These are phyloP conservation scores for Pseudorhombus dupliciocellatus DNA, from an alignment of 2,113 vertebrate species.

Conservation along the genomic window DNA sequence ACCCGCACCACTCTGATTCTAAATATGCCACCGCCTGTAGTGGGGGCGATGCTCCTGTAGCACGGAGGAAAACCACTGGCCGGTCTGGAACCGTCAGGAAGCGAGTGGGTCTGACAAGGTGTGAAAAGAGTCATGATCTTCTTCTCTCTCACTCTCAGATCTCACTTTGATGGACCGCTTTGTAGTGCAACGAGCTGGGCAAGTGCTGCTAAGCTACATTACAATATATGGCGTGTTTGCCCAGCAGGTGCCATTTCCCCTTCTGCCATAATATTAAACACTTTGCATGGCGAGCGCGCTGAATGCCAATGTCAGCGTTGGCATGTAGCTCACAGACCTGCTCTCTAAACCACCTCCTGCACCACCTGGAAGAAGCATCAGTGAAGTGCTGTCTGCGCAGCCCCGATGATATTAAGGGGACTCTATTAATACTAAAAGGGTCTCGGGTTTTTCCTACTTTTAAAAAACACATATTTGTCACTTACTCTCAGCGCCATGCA, in stretches of 20 bases:
- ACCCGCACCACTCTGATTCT: conserved; percentile 3
- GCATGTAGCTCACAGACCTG: conserved; percentile 56
- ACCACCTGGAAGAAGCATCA: conserved; percentile 28
- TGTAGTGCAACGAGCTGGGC: conserved; percentile 70
- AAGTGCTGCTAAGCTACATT: conserved; percentile 73
- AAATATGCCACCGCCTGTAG: conserved; percentile 8
- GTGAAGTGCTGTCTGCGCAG: conserved; percentile 32
- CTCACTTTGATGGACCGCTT: conserved; percentile 76
- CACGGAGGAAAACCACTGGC: conserved; percentile 41
- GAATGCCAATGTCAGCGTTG: conserved; percentile 70
- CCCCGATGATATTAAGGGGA: conserved; percentile 9
- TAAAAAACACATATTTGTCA: conserved; percentile 3
- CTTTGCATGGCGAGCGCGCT: conserved; percentile 53
- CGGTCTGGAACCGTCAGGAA: conserved; percentile 53
- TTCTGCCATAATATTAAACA: conserved; percentile 67
- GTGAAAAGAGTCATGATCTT: conserved; percentile 79
- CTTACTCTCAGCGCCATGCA: background rate
- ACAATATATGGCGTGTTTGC: conserved; percentile 71
- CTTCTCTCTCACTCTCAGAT: conserved; percentile 73
- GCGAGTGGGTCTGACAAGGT: conserved; percentile 74
- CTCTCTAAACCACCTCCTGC: conserved; percentile 40
- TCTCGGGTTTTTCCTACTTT: background rate
- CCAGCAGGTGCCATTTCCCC: conserved; percentile 71
- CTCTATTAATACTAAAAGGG: conserved; percentile 7
- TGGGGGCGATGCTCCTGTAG: conserved; percentile 21